phyloP scores from a whole-genome alignment of 1,140 invertebrate species.

The Drosophila tristis region DNA sequence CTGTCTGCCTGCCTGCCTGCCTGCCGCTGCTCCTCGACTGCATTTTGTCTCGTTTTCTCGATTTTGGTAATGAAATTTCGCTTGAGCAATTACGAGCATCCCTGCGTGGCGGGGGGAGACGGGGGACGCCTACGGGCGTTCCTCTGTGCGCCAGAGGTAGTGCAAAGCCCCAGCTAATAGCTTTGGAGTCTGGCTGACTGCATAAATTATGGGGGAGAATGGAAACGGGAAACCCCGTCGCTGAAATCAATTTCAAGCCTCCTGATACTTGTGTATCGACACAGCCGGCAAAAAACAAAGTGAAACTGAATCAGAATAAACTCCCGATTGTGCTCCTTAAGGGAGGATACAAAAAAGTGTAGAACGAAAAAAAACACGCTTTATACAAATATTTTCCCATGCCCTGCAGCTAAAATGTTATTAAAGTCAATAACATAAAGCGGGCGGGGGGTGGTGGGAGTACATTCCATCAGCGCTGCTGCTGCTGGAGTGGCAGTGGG shows the following conservation, averaged over 20 bases:
- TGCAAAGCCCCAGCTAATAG: conserved; percentile 51
- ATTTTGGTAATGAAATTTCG: conserved; percentile 73
- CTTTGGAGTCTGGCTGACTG: conserved; percentile 44
- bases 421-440: conserved; percentile 73
- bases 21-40: conserved; percentile 9
- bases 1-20: background rate
- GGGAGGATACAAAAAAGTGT: background rate
- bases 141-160: background rate
- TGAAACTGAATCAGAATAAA: conserved; percentile 30
- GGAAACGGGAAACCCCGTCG: conserved; percentile 1
- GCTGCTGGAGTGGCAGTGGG: background rate
- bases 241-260: conserved; percentile 58
- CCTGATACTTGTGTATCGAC: conserved; percentile 9
- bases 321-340: conserved; percentile 4
- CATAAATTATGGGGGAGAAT: conserved; percentile 50
- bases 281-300: conserved; percentile 19
- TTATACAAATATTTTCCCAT: conserved; percentile 66
- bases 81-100: conserved; percentile 62
- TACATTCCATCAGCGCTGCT: conserved; percentile 39
- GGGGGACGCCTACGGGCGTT: no score
- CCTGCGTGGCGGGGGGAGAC: conserved; percentile 26
- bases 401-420: conserved; percentile 74
- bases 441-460: conserved; percentile 26
- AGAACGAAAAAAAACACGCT: conserved; percentile 31
- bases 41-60: conserved; percentile 19